Percentiles rank a stretch among this genome's conserved stretches.
Evolutionary conservation across 2,797 vertebrate species (phyloP).

Genomic region (Galagoides demidoff): DNA sequence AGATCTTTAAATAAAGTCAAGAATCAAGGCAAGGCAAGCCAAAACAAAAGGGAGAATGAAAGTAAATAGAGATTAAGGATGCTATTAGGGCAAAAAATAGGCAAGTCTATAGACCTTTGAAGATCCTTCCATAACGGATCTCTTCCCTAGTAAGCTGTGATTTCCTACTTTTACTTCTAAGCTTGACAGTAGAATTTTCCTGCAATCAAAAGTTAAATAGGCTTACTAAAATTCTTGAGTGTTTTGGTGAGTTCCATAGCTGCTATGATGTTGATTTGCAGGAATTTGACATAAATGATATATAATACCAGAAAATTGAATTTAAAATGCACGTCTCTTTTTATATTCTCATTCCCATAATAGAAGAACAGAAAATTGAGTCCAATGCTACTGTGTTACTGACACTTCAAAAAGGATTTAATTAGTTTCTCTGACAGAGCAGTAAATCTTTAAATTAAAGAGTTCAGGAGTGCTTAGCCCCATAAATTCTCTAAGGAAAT

Average conservation of each 20-base stretch:
- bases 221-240: slow-evolving; percentile 47
- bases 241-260: slow-evolving; percentile 30
- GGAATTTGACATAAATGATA: slow-evolving; percentile 58
- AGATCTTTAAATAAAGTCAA: slow-evolving; percentile 14
- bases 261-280: slow-evolving; percentile 1
- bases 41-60: neutral
- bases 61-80: neutral
- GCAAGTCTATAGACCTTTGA: neutral
- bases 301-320: slow-evolving; percentile 67
- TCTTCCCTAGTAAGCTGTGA: neutral
- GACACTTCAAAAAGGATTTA: slow-evolving; percentile 81
- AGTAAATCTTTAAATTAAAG: slow-evolving; percentile 83
- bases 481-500: slow-evolving; percentile 75
- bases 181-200: slow-evolving; percentile 51
- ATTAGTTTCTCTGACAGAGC: slow-evolving; percentile 79
- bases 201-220: slow-evolving; percentile 43
- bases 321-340: slow-evolving; percentile 65
- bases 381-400: slow-evolving; percentile 64
- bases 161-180: slow-evolving; percentile 19
- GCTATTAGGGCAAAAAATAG: neutral
- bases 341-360: slow-evolving; percentile 62
- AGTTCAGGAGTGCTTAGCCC: slow-evolving; percentile 71
- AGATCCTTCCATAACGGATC: neutral
- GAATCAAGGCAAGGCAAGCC: neutral
- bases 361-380: slow-evolving; percentile 70